A percentile compares a stretch with the other conserved stretches of the same genome.
These are phyloP conservation scores for Sebastes paucispinis DNA, from an alignment of 2,797 vertebrate genomes.

Conservation along the genomic window DNA sequence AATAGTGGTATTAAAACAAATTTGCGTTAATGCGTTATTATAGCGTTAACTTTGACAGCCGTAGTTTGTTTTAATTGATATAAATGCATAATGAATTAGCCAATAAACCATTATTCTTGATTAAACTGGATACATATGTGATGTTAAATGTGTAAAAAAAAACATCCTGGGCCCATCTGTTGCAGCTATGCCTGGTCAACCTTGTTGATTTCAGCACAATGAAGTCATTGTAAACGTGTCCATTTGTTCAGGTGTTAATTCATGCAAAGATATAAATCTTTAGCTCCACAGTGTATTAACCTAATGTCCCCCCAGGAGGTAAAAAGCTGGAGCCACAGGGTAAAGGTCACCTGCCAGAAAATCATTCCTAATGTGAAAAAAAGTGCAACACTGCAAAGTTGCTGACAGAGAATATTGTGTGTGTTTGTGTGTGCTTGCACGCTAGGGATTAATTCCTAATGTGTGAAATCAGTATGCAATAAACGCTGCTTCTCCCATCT, in stretches of 20 bases:
- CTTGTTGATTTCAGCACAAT: background rate
- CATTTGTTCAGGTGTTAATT: background rate
- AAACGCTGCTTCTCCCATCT: background rate
- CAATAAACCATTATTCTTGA: background rate
- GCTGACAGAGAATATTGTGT: background rate
- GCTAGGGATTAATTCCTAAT: constrained; percentile 1
- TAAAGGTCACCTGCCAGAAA: constrained; percentile 8
- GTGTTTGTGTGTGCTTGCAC: background rate
- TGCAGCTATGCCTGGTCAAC: background rate
- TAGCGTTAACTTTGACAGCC: too few species aligned
- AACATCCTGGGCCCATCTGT: background rate
- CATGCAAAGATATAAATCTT: background rate
- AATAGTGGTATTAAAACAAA: too few species aligned
- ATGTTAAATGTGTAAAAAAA: background rate
- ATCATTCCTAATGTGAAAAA: background rate
- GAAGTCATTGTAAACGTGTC: background rate
- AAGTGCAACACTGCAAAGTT: constrained; percentile 4
- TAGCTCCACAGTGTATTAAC: background rate
- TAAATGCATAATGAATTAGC: background rate
- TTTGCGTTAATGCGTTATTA: too few species aligned
- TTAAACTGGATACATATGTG: background rate
- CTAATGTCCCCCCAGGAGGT: background rate
- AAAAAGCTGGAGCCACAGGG: background rate
- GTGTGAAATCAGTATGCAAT: constrained; percentile 32
- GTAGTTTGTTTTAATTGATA: background rate